Conservation (phyloP, 37 sponge, comb jelly and placozoan species). For the Petrosia ficiformis region DNA sequence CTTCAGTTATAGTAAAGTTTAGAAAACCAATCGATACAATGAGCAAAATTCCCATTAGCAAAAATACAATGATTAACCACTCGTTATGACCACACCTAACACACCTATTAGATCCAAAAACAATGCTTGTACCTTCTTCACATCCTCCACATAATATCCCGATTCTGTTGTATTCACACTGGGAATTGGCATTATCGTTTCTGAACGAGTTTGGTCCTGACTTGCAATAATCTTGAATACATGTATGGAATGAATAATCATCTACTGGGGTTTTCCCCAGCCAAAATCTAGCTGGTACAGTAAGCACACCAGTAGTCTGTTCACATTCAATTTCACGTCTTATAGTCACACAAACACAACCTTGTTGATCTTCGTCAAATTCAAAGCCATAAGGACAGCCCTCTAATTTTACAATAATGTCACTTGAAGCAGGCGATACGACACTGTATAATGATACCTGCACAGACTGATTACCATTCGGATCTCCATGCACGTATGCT, state of each 20-base stretch:
- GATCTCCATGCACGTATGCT: neutral
- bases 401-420: slow-evolving; percentile 11
- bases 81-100: slow-evolving; percentile 8
- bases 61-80: slow-evolving; percentile 9
- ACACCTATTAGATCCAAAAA: slow-evolving; percentile 50
- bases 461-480: neutral
- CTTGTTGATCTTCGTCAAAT: neutral
- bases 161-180: slow-evolving; percentile 25
- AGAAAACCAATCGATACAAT: slow-evolving; percentile 22
- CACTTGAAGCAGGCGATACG: slow-evolving; percentile 3
- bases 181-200: slow-evolving; percentile 5
- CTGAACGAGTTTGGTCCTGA: neutral
- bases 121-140: slow-evolving; percentile 15
- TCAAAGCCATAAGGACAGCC: slow-evolving; percentile 28
- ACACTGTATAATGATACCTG: slow-evolving; percentile 4
- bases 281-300: slow-evolving; percentile 22
- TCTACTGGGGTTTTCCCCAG: slow-evolving; percentile 21
- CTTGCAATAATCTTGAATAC: slow-evolving; percentile 36
- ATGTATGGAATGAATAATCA: neutral
- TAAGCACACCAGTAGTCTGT: neutral
- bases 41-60: slow-evolving; percentile 18
- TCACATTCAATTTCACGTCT: slow-evolving; percentile 1
- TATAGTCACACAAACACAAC: slow-evolving; percentile 16
- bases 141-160: slow-evolving; percentile 47
- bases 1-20: slow-evolving; percentile 33